phyloP scores from a whole-genome alignment of 2,797 vertebrate species.

The Pipistrellus kuhlii region DNA sequence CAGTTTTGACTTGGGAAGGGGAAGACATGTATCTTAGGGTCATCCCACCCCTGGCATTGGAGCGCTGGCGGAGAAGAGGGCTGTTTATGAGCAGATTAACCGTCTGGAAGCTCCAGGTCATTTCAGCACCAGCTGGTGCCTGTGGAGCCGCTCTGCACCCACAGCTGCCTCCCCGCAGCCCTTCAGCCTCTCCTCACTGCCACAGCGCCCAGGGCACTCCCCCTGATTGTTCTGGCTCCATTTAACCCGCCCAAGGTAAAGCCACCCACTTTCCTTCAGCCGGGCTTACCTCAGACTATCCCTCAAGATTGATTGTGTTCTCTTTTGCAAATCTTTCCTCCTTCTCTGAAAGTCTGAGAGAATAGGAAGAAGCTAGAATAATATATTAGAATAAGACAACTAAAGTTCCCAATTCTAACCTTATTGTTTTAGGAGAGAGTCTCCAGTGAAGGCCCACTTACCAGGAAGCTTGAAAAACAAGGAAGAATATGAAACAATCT shows the following conservation, averaged over 20 bases:
- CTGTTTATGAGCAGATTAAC: background rate
- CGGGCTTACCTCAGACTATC: background rate
- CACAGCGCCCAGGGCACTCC: background rate
- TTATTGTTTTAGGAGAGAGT: conserved; percentile 33
- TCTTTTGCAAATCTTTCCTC: background rate
- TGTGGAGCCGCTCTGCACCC: background rate
- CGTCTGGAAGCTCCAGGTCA: background rate
- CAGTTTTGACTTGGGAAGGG: background rate
- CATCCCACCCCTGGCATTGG: background rate
- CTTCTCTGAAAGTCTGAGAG: background rate
- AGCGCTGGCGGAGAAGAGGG: background rate
- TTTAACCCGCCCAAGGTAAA: background rate
- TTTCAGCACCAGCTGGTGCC: background rate
- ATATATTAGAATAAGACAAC: background rate
- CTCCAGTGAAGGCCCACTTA: background rate
- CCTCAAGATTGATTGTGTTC: background rate
- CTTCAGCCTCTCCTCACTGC: background rate
- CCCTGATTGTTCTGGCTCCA: background rate
- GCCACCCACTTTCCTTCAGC: background rate
- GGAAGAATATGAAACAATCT: background rate
- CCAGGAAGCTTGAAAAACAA: conserved; percentile 46
- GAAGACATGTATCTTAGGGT: too few relatives aligned
- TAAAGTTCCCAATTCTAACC: background rate
- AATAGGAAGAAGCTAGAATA: background rate
- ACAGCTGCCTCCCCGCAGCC: background rate